A percentile compares a stretch with the other conserved stretches of the same genome.
These are phyloP conservation scores for Lamprologus speciosus DNA, from an alignment of 2,113 vertebrate species.

Conservation along the genomic window DNA sequence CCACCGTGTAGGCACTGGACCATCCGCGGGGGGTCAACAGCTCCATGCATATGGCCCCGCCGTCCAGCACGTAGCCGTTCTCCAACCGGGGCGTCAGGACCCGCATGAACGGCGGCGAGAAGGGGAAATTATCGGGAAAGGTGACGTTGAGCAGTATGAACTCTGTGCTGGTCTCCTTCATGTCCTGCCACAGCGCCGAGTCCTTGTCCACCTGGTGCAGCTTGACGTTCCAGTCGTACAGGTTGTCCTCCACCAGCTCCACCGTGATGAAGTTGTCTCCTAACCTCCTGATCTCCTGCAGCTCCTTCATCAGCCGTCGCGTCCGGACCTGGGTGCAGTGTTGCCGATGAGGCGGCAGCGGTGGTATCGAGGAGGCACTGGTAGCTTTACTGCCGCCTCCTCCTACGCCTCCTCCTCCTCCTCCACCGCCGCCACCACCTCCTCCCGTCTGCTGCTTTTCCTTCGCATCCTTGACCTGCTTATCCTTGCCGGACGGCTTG, in stretches of 20 bases:
- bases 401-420: constrained; percentile 64
- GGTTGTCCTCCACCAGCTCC: constrained; percentile 98
- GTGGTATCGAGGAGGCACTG: constrained; percentile 70
- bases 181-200: constrained; percentile 99
- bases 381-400: constrained; percentile 65
- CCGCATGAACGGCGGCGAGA: constrained; percentile 97
- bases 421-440: constrained; percentile 71
- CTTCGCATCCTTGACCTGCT: constrained; percentile 73
- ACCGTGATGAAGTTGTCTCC: constrained; percentile 98
- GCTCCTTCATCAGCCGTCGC: constrained; percentile 96
- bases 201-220: constrained; percentile 99
- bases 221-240: constrained; percentile 99
- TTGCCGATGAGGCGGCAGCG: constrained; percentile 81
- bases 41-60: constrained; percentile 99
- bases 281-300: constrained; percentile 94
- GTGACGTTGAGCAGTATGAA: constrained; percentile 96
- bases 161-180: constrained; percentile 99
- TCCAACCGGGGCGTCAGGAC: constrained; percentile 95
- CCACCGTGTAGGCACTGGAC: constrained; percentile 99
- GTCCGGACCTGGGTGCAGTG: constrained; percentile 97
- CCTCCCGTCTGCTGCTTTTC: constrained; percentile 68
- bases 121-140: constrained; percentile 98
- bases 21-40: constrained; percentile 95
- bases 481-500: constrained; percentile 71
- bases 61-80: constrained; percentile 98